A percentile compares a stretch with the other conserved stretches of the same genome.
Evolutionary conservation across 2,113 vertebrate genomes (phyloP).

Genomic region (Ciconia boyciana): DNA sequence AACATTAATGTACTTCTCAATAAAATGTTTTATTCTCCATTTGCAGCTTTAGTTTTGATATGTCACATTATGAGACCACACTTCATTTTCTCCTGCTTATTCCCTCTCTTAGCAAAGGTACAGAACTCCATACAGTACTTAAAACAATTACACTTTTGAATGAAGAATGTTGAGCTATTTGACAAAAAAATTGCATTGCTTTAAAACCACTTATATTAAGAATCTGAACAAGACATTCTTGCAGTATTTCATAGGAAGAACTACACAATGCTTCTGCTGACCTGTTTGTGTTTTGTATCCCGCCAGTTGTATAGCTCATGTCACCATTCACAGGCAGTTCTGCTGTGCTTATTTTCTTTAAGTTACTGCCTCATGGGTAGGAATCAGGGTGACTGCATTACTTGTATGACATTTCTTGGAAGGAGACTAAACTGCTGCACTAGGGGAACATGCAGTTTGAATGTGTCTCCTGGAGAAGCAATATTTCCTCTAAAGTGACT

Average conservation of each 20-base stretch:
- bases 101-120: not conserved
- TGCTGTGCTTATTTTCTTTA: not conserved
- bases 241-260: not conserved
- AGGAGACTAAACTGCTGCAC: not conserved
- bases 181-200: not conserved
- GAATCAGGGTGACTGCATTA: not conserved
- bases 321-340: not conserved
- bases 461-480: not conserved
- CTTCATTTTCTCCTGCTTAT: not conserved
- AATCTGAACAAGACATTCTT: not conserved
- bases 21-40: not conserved
- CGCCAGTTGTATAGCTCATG: not conserved
- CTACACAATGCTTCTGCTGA: not conserved
- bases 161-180: not conserved
- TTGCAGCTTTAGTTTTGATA: slow-evolving; percentile 1
- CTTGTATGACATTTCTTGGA: not conserved
- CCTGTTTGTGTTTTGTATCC: not conserved
- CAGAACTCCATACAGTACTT: not conserved
- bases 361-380: not conserved
- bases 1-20: not conserved
- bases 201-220: not conserved
- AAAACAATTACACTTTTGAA: not conserved
- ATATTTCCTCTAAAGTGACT: not conserved
- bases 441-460: not conserved
- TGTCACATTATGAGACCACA: not conserved